A percentile compares a stretch with the other conserved stretches of the same genome.
Evolutionary conservation across 2,888 invertebrate species (phyloP).

Genomic region (Polydrusus pterygomalis): DNA sequence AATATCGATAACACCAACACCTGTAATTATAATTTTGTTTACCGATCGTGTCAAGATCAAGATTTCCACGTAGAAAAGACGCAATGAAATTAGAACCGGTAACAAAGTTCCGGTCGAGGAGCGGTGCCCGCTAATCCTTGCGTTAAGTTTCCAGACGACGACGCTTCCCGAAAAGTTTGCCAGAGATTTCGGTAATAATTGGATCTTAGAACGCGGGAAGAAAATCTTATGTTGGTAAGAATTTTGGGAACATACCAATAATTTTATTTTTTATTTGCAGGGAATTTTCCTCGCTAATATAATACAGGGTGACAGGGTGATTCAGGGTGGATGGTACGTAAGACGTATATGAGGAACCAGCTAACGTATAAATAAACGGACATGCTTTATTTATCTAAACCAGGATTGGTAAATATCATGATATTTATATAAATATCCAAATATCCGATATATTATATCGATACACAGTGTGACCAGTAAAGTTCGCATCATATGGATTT

Average conservation of each 20-base stretch:
- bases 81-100: conserved; percentile 38
- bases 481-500: too few relatives aligned
- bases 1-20: conserved; percentile 18
- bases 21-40: conserved; percentile 52
- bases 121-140: conserved; percentile 31
- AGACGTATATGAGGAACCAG: too few relatives aligned
- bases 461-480: too few relatives aligned
- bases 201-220: conserved; percentile 16
- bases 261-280: too few relatives aligned
- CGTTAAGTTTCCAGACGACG: conserved; percentile 16
- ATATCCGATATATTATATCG: too few relatives aligned
- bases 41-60: conserved; percentile 46
- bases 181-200: conserved; percentile 38
- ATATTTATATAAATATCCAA: too few relatives aligned
- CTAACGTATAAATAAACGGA: too few relatives aligned
- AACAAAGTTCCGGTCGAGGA: conserved; percentile 36
- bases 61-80: conserved; percentile 25
- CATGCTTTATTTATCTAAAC: too few relatives aligned
- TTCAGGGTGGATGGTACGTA: too few relatives aligned
- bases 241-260: conserved; percentile 3
- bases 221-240: conserved; percentile 13
- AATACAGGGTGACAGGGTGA: too few relatives aligned
- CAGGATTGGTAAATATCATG: too few relatives aligned
- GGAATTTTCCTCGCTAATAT: too few relatives aligned
- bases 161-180: conserved; percentile 34